Base-by-base conservation (phyloP, 2,888 invertebrate species). In the Caenorhabditis macrosperma region DNA sequence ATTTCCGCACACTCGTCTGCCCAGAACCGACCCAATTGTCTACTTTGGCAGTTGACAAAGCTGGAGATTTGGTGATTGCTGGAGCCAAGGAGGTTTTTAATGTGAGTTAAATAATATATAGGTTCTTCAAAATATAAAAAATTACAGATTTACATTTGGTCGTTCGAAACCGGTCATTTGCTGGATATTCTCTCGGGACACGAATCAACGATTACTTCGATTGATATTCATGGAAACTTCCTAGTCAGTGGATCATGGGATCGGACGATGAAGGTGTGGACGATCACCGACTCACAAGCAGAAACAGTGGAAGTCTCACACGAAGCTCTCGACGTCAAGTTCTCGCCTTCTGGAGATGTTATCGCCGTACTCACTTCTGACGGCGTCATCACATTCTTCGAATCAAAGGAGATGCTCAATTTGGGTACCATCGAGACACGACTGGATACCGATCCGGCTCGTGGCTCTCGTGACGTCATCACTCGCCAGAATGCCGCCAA, bases 1-100 rank as follows among this genome's bases (percentile, higher is more conserved):
- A 99, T 92, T 99, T 99, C 92, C 94, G 96, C 57, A 99, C 98
- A 0, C 94, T 98, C 74, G 95, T 96, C 0, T 95, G 97, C 0
- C 96, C 97, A 0, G 93, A 94, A 57, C 94, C 95, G 0, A 95
- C 95, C 0, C 98, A 99, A 92, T 96, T 99, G 91, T 94, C 95
- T 12, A 95, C 95, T 90, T 93, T 96, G 0, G 94, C 95, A 0
- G 92, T 98, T 10, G 99, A 99, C 91, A 92, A 94, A 2, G 78
- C 88, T 26, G 95, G 96, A 17, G 97, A 99, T 91, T 93, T 99
- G 81, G 94, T 98, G 46, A 96, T 95, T 15, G 97, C 99, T 5
- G 97, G 97, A 0, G 96, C 96, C 0, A 95, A 95, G 88, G 97
- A 98, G 91, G 94, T 94, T 28, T 99, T 97, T 92, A 85, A 83